Percentiles rank a stretch among this genome's conserved stretches.
Conservation (phyloP, 2,888 invertebrate species). For the Sarcophaga subvicina region DNA sequence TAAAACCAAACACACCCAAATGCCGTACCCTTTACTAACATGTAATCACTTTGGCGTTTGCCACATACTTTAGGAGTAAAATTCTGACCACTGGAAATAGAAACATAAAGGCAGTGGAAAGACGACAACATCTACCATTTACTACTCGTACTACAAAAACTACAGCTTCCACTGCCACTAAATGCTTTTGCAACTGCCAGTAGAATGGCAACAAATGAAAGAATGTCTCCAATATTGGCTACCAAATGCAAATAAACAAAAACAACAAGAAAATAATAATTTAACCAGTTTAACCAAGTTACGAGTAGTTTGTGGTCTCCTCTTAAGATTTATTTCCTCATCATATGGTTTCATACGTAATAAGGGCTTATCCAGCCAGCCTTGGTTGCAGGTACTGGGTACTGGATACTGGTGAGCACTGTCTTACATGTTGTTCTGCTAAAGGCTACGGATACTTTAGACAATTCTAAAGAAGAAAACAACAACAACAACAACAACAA, state of each 20-base stretch:
- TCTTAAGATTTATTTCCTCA: slow-evolving; percentile 78
- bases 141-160: neutral
- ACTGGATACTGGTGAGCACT: neutral
- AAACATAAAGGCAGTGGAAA: slow-evolving; percentile 46
- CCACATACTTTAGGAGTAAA: slow-evolving; percentile 8
- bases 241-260: slow-evolving; percentile 51
- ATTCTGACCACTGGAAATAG: slow-evolving; percentile 43
- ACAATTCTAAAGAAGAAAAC: neutral
- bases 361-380: slow-evolving; percentile 43
- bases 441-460: neutral
- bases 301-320: slow-evolving; percentile 44
- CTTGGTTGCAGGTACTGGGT: neutral
- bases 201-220: slow-evolving; percentile 11
- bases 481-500: neutral
- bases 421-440: neutral
- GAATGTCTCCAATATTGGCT: slow-evolving; percentile 26
- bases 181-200: slow-evolving; percentile 19
- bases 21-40: slow-evolving; percentile 30
- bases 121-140: slow-evolving; percentile 41
- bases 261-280: neutral
- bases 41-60: slow-evolving; percentile 40
- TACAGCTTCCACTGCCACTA: neutral
- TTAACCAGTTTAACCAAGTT: neutral
- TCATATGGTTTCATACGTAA: slow-evolving; percentile 57
- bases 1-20: neutral